Base-by-base conservation (phyloP, 2,888 invertebrate genomes). In the Iphiclides podalirius region DNA sequence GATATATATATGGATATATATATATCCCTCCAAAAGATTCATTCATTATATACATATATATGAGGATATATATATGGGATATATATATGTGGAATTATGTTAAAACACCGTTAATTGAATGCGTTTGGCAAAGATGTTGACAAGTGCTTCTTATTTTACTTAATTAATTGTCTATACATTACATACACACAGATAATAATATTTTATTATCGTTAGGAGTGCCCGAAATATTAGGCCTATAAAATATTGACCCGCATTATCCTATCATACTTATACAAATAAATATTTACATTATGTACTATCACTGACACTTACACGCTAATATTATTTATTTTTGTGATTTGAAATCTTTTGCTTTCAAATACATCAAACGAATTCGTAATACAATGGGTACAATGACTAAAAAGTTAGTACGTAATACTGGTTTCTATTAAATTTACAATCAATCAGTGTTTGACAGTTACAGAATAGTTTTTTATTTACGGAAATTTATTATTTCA, bases 161-260 rank as follows among this genome's bases (percentile, higher is more conserved):
- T 20, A 20, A 20, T 4, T 20, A 4, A 20, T 20, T 3, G 3
- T 20, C 6, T 20, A 4, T 20, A 20, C 20, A 20, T 6, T 4
- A 4, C 6, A 6, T 20, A 20, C 20, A 4, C 6, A 20, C 3
- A 4, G 6, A 6, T 20, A 4, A 4, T 31, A 11, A 11, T 31
- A 11, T 31, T 11, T 2, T 23, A 9, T 7, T 39, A 26, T 9
- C 8, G 12, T 16, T 9, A 35, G 34, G 37, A 23, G 37, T 36
- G 26, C 33, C 38, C 33, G 8, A 33, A 28, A 41, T 26, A 28
- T 47, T 47, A 47, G 48, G 42, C 43, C 43, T 38, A 42, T 31
- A 20, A 23, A 49, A 43, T 34, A 37, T 16, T 34, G 38, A 49
- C 48, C 43, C 43, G 34, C 43, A 13, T 38, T 16, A 16, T 8